Conservation (phyloP, 2,888 invertebrate species). For the Thereva nobilitata region DNA sequence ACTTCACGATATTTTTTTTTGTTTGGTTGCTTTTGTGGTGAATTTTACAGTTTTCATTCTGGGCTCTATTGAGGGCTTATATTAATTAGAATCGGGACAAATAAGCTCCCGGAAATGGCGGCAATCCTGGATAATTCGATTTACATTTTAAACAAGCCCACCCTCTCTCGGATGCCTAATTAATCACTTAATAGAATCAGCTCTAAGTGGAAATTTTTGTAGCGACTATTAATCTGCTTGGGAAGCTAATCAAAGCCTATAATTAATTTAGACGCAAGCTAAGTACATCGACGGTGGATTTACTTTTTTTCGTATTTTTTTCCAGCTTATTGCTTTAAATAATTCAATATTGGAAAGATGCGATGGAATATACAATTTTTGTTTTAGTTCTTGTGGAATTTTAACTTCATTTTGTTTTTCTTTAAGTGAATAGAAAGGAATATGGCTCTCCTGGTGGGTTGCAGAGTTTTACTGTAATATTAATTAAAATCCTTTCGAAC, state of each 20-base stretch:
- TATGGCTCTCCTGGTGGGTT: no score
- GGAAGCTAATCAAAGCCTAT: conserved; percentile 41
- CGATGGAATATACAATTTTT: no score
- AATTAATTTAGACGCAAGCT: conserved; percentile 39
- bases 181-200: conserved; percentile 42
- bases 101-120: conserved; percentile 1
- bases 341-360: no score
- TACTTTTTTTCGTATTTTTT: no score
- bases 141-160: conserved; percentile 36
- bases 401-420: no score
- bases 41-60: not conserved
- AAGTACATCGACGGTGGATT: conserved; percentile 5
- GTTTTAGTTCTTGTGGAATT: no score
- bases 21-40: not conserved
- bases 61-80: conserved; percentile 2
- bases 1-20: not conserved
- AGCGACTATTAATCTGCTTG: conserved; percentile 39
- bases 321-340: no score
- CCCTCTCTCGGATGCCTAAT: conserved; percentile 31
- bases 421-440: no score
- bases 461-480: no score
- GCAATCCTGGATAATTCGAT: conserved; percentile 38
- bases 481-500: no score
- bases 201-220: conserved; percentile 43
- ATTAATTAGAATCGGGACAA: conserved; percentile 29